These are phyloP conservation scores for Harpagifer antarcticus DNA, from an alignment of 2,797 vertebrate genomes.

Conservation along the genomic window DNA sequence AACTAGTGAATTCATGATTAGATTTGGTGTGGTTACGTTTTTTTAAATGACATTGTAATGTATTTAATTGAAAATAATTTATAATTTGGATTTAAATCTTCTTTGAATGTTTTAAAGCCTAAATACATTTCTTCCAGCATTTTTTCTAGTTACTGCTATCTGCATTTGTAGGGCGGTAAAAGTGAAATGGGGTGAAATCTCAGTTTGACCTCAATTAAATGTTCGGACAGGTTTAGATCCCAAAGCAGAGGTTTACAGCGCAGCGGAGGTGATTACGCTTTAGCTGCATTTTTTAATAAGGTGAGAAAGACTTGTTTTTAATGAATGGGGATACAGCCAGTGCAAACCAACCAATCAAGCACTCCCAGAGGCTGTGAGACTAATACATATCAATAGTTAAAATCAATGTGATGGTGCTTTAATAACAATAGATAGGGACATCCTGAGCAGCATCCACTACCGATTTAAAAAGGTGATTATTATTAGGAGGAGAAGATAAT, in stretches of 20 bases:
- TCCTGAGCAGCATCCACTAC: background rate
- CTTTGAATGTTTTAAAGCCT: background rate
- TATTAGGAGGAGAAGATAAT: background rate
- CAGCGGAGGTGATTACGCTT: background rate
- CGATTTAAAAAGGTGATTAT: background rate
- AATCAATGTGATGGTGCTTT: background rate
- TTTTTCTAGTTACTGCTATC: background rate
- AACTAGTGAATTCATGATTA: background rate
- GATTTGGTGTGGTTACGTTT: background rate
- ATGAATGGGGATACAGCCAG: background rate
- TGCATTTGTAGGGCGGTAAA: background rate
- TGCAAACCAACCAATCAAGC: constrained; percentile 2
- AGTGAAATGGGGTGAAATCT: background rate
- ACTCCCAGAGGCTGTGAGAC: background rate
- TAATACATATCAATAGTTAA: constrained; percentile 4
- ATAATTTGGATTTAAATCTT: background rate
- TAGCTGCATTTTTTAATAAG: background rate
- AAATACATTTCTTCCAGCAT: background rate
- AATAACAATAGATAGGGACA: background rate
- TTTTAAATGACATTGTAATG: background rate
- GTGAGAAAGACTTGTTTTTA: background rate
- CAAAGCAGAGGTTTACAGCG: background rate
- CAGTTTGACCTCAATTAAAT: background rate
- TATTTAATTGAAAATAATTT: background rate
- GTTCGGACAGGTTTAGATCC: background rate